phyloP scores from a whole-genome alignment of 2,797 vertebrate species.

The Neostethus bicornis region DNA sequence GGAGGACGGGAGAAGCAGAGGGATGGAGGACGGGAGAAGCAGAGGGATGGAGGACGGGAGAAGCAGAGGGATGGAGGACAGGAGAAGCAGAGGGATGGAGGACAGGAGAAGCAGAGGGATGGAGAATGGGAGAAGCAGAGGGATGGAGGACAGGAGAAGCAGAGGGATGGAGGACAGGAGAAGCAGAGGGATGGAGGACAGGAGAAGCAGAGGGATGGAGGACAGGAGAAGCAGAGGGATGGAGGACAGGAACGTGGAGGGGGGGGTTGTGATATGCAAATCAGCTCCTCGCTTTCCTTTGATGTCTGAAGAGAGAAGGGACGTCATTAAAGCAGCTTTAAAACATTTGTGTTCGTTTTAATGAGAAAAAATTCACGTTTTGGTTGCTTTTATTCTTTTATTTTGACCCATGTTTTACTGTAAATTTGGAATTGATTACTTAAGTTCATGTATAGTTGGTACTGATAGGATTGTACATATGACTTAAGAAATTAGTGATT shows the following conservation, averaged over 20 bases:
- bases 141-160: background rate
- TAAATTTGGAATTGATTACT: too few species aligned
- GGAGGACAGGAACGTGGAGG: background rate
- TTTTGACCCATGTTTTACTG: too few species aligned
- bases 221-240: constrained; percentile 3
- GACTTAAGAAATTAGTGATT: too few species aligned
- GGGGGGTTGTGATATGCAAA: constrained; percentile 9
- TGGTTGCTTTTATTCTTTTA: too few species aligned
- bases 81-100: too few species aligned
- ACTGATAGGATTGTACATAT: too few species aligned
- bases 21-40: too few species aligned
- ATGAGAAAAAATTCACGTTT: background rate
- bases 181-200: background rate
- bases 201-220: background rate
- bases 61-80: too few species aligned
- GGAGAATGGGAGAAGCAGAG: background rate
- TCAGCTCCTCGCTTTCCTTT: constrained; percentile 32
- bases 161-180: background rate
- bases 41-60: too few species aligned
- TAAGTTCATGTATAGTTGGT: too few species aligned
- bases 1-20: too few species aligned
- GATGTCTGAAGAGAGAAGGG: constrained; percentile 33
- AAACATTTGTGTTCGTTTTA: background rate
- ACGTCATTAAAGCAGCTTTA: background rate
- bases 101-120: background rate